Evolutionary conservation across 2,113 vertebrate genomes (phyloP).

Genomic region (Beaufortia kweichowensis): DNA sequence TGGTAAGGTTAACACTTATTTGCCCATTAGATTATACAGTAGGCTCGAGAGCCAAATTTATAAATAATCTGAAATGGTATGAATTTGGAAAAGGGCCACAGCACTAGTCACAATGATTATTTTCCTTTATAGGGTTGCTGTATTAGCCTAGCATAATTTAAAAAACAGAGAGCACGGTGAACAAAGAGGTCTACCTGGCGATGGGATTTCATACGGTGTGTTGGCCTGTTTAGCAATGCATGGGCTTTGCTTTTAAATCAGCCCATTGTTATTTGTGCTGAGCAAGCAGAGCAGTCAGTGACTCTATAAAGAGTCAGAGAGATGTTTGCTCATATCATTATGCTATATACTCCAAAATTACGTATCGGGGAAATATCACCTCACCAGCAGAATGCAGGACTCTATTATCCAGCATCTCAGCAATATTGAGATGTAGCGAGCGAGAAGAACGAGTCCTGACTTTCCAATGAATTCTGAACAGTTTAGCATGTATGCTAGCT

Average conservation of each 20-base stretch:
- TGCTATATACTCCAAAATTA: slow-evolving; percentile 48
- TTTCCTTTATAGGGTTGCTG: not conserved
- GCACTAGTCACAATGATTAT: slow-evolving; percentile 14
- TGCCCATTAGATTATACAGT: no score
- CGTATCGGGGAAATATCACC: slow-evolving; percentile 45
- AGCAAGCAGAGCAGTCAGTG: slow-evolving; percentile 40
- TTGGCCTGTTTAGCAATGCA: slow-evolving; percentile 45
- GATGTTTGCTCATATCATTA: slow-evolving; percentile 42
- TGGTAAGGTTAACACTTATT: no score
- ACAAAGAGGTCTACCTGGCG: not conserved
- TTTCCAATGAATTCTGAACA: slow-evolving; percentile 42
- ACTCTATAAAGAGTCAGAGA: slow-evolving; percentile 20
- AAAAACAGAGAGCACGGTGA: not conserved
- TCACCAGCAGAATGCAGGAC: slow-evolving; percentile 15
- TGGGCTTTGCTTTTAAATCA: slow-evolving; percentile 41
- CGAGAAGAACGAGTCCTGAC: not conserved
- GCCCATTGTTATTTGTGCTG: slow-evolving; percentile 50
- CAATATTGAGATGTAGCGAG: slow-evolving; percentile 19
- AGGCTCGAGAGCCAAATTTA: slow-evolving; percentile 24
- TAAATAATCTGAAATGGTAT: slow-evolving; percentile 15
- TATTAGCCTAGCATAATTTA: slow-evolving; percentile 23
- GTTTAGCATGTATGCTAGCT: not conserved
- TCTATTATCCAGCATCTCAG: slow-evolving; percentile 43
- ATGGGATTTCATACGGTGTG: slow-evolving; percentile 1
- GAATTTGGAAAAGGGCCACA: slow-evolving; percentile 2